Base-by-base conservation (phyloP, 2,888 invertebrate genomes). In the Orthonychiurus folsomi region DNA sequence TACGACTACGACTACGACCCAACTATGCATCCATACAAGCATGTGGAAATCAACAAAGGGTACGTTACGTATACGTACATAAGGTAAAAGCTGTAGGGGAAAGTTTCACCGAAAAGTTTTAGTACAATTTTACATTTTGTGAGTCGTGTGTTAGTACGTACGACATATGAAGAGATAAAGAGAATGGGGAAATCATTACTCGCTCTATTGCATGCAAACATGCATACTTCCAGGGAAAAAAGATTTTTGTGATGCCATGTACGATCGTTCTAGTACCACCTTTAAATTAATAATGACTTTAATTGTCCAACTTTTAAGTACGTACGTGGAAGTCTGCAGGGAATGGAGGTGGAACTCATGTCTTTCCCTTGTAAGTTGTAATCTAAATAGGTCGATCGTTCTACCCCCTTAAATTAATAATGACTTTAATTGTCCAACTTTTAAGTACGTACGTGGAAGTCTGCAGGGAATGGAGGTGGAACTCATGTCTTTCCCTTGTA, bases 221-320 rank as follows among this genome's bases (percentile, higher is more conserved):
- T n/a, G n/a, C n/a, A n/a, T n/a, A n/a, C n/a, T n/a, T n/a, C n/a
- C n/a, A n/a, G n/a, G n/a, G 37, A 37, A 37, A 37, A 5, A 15
- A 37, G 15, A 37, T 37, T 37, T 37, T 37, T 37, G 37, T 37
- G 37, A 37, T 37, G 37, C 37, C 15, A 5, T 37, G 37, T 37
- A n/a, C n/a, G 15, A 37, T 37, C 15, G 5, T 37, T 37, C 9
- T 37, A 15, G 15, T 37, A 15, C 37, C 15, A 5, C 15, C 9
- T 37, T 37, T 37, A 37, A 37, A 37, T 37, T 37, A 37, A 37
- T 37, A 37, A 37, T 37, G 37, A 37, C 37, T 37, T 37, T 37
- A 37, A 37, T 37, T 37, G 37, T 15, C 37, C 37, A 37, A 37
- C 9, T 37, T 37, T 37, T 37, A 37, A 37, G 37, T 37, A 37